A percentile compares a stretch with the other conserved stretches of the same genome.
Conservation (phyloP, 2,113 vertebrate genomes). For the Eudorcas thomsonii region DNA sequence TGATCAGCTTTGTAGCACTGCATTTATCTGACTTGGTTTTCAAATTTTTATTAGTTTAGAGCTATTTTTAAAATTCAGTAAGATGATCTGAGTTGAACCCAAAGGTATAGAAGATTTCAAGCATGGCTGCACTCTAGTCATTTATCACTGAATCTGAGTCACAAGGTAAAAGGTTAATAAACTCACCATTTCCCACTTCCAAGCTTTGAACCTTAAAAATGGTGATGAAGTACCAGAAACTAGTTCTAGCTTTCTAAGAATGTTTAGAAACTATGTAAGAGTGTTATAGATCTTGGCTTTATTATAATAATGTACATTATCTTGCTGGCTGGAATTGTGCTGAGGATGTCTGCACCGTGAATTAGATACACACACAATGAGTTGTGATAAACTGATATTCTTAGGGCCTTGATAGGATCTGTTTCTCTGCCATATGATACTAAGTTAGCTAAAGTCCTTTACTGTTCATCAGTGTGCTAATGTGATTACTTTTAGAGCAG, state of each 20-base stretch:
- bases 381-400: not conserved
- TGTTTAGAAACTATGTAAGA: not conserved
- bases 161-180: not conserved
- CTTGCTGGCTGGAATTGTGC: not conserved
- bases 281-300: not conserved
- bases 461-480: not conserved
- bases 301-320: not conserved
- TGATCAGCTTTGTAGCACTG: not conserved
- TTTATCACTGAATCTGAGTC: not conserved
- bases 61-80: not conserved
- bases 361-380: not conserved
- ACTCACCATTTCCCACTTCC: not conserved
- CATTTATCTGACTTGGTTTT: not conserved
- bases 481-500: slow-evolving; percentile 14
- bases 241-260: not conserved
- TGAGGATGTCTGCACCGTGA: not conserved
- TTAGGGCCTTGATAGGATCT: not conserved
- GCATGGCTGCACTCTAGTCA: not conserved
- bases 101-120: not conserved
- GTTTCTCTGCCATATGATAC: not conserved
- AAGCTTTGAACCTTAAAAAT: slow-evolving; percentile 9
- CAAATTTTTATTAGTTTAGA: not conserved
- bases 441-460: not conserved
- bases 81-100: not conserved
- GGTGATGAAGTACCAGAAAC: not conserved